Evolutionary conservation across 2,888 invertebrate genomes (phyloP).

Genomic region (Abscondita cerata): DNA sequence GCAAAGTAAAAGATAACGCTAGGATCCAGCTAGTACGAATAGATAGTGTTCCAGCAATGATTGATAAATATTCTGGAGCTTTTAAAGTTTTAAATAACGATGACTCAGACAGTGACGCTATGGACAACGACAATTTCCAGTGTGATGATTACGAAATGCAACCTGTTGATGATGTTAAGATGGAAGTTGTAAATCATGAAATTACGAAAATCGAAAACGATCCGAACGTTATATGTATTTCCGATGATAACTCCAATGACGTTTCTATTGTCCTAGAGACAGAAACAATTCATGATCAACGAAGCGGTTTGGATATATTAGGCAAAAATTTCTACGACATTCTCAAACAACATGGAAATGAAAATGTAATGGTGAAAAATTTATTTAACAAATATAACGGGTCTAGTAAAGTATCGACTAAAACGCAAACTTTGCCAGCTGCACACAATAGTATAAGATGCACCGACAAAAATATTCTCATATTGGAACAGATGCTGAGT

Average conservation of each 20-base stretch:
- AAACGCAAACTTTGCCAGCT: neutral
- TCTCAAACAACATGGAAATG: neutral
- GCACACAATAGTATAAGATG: neutral
- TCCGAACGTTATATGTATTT: neutral
- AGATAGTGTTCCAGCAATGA: neutral
- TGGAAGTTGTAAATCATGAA: neutral
- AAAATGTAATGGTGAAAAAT: neutral
- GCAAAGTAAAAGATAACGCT: neutral
- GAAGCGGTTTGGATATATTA: too few species aligned
- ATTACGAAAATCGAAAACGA: neutral
- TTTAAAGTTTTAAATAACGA: neutral
- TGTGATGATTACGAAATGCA: neutral
- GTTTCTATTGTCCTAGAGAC: neutral
- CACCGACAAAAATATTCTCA: neutral
- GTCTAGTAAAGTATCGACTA: neutral
- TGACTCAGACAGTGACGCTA: neutral
- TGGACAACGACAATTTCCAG: neutral
- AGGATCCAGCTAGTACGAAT: neutral
- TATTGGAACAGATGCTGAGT: neutral
- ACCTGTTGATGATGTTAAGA: neutral
- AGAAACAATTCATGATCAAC: too few species aligned
- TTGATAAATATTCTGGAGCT: neutral
- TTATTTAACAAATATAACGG: conserved; percentile 1
- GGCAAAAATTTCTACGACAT: neutral
- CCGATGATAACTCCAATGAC: neutral